Evolutionary conservation across 1,140 invertebrate genomes (phyloP), one percentile per base, ranked within the genome.

Genomic region (Latrodectus geometricus): DNA sequence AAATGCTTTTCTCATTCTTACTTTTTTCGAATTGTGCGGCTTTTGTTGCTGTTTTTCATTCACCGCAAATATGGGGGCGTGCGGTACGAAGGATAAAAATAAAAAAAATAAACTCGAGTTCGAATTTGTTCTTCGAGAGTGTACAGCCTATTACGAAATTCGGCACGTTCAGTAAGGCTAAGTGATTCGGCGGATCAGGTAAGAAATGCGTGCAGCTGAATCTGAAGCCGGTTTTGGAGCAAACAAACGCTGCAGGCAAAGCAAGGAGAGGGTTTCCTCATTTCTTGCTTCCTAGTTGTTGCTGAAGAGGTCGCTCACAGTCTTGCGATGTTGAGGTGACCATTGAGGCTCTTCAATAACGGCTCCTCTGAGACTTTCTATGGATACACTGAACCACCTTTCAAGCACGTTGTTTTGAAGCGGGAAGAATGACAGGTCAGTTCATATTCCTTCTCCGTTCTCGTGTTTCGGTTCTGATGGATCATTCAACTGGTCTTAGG

Each of bases 371-470:
- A 5, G 35, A 35, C 35, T 35, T 35, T 35, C 35, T 35, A 35
- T 35, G 35, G 35, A 35, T 35, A 35, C 35, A 35, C 35, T 35
- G 35, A 35, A 35, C 35, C 23, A 17, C 15, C 15, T 50, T 52
- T 17, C 72, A 50, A 52, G 52, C 72, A 50, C 72, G 48, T 52
- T 74, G 72, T 74, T 74, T 74, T 74, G 72, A 50, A 74, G 72
- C 48, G 72, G 48, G 72, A 74, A 74, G 49, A 74, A 74, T 74
- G 72, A 74, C 72, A 74, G 72, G 72, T 74, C 49, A 74, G 72
- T 50, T 72, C 21, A 50, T 74, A 50, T 48, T 52, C n/a, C 17
- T 52, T 52, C 14, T 11, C 14, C 0, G 11, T 20, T 14, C 15
- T 9, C 48, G 11, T 50, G 48, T 2, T 20, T 50, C 17, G 2